Evolutionary conservation across 2,888 invertebrate species (phyloP).

Genomic region (Drosophila phalerata): DNA sequence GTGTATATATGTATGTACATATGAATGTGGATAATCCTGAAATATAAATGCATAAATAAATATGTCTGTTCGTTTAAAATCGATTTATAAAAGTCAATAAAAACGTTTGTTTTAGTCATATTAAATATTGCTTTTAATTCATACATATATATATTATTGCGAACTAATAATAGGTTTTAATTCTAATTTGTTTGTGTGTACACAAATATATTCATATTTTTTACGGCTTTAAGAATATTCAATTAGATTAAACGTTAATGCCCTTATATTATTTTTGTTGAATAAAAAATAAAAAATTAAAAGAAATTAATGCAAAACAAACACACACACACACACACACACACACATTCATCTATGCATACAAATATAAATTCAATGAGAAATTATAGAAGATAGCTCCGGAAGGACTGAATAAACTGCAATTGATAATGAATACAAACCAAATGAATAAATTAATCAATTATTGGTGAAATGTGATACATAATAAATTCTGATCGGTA

Average conservation of each 20-base stretch:
- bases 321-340: not conserved
- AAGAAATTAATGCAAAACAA: not conserved
- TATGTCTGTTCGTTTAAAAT: no score
- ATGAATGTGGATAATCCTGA: no score
- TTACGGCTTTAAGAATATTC: not conserved
- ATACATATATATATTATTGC: no score
- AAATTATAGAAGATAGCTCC: not conserved
- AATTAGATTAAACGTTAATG: not conserved
- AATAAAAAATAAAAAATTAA: not conserved
- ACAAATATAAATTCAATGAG: conserved; percentile 1
- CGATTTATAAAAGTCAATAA: not conserved
- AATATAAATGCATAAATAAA: no score
- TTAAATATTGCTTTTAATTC: no score
- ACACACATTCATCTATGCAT: not conserved
- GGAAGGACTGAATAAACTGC: not conserved
- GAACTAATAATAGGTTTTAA: not conserved
- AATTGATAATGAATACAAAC: not conserved
- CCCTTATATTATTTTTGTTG: not conserved
- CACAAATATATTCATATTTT: not conserved
- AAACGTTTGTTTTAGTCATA: no score
- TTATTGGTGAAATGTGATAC: not conserved
- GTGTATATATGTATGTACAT: no score
- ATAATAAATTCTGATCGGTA: not conserved
- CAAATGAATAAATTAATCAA: not conserved
- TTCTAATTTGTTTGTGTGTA: not conserved